phyloP scores from a whole-genome alignment of 2,797 vertebrate genomes.

The Esox lucius region DNA sequence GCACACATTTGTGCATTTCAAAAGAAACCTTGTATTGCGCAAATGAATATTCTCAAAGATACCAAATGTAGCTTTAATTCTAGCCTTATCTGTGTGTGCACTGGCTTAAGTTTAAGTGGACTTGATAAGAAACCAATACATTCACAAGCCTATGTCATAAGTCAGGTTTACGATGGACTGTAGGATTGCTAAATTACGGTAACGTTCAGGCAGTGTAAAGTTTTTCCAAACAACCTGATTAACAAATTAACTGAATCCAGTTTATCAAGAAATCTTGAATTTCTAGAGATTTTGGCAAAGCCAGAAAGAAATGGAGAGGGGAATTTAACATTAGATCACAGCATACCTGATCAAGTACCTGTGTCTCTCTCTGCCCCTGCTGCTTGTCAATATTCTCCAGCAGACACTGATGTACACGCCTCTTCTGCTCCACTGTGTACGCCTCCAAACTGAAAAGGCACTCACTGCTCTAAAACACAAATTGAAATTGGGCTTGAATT shows the following conservation, averaged over 20 bases:
- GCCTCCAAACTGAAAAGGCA: constrained; percentile 85
- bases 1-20: not conserved
- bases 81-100: not conserved
- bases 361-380: constrained; percentile 49
- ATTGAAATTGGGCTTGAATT: not conserved
- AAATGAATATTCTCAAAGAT: not conserved
- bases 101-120: not conserved
- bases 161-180: not conserved
- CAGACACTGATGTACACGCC: constrained; percentile 83
- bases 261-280: not conserved
- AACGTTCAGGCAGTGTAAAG: not conserved
- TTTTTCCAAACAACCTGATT: not conserved
- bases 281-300: not conserved
- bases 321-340: not conserved
- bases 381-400: constrained; percentile 82
- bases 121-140: not conserved
- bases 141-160: not conserved
- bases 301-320: not conserved
- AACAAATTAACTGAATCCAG: not conserved
- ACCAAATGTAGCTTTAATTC: not conserved
- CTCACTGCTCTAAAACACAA: constrained; percentile 75
- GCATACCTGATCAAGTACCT: constrained; percentile 49
- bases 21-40: not conserved
- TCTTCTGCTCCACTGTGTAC: constrained; percentile 84
- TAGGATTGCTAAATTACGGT: not conserved